Percentiles rank a stretch among this genome's conserved stretches.
phyloP scores from a whole-genome alignment of 2,888 invertebrate species.

The Microplitis manilae region DNA sequence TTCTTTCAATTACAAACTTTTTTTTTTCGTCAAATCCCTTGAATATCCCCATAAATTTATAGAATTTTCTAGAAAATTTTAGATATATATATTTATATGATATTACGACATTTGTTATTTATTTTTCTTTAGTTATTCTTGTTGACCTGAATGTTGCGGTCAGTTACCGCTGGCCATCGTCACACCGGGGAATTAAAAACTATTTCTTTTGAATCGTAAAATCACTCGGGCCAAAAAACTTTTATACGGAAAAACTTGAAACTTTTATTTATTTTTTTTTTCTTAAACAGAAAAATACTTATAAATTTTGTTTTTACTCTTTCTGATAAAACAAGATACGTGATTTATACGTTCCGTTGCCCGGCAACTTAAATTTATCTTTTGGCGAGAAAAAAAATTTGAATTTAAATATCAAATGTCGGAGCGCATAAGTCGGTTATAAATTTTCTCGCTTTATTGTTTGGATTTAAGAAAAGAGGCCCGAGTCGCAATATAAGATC shows the following conservation, averaged over 20 bases:
- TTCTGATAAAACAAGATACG: background rate
- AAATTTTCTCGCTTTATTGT: too few relatives aligned
- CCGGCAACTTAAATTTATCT: background rate
- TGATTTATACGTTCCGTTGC: background rate
- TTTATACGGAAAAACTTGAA: background rate
- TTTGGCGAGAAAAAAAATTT: background rate
- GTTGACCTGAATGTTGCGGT: background rate
- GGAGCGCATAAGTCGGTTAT: too few relatives aligned
- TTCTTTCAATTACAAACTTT: too few relatives aligned
- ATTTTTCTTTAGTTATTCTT: background rate
- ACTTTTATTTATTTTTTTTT: background rate
- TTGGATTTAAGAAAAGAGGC: too few relatives aligned
- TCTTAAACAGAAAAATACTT: background rate
- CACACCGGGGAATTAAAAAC: background rate
- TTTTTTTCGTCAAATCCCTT: too few relatives aligned
- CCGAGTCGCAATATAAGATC: too few relatives aligned
- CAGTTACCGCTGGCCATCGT: background rate
- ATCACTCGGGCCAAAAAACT: background rate
- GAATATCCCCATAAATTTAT: too few relatives aligned
- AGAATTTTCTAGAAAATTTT: too few relatives aligned
- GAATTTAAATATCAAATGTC: too few relatives aligned
- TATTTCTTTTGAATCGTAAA: background rate
- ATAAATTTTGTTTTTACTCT: background rate
- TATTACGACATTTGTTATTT: too few relatives aligned
- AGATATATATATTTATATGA: too few relatives aligned